A percentile compares a stretch with the other conserved stretches of the same genome.
Evolutionary conservation across 2,888 invertebrate species (phyloP).

Genomic region (Germaria angustata): DNA sequence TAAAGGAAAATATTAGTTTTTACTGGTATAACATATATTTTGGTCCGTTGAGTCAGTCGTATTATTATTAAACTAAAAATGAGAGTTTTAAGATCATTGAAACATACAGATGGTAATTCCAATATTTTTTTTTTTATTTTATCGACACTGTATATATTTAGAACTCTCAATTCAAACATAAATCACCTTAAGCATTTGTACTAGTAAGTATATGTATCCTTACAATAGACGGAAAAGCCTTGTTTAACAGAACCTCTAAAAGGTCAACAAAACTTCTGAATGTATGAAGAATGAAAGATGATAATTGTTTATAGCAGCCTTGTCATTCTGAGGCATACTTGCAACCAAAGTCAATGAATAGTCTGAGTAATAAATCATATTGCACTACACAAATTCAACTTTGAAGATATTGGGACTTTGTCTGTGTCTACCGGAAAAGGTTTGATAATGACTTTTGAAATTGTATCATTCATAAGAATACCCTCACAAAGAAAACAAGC

Average conservation of each 20-base stretch:
- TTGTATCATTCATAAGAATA: conserved; percentile 11
- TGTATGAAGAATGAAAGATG: not conserved
- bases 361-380: conserved; percentile 18
- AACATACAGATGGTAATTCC: too few relatives aligned
- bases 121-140: too few relatives aligned
- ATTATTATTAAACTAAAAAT: too few relatives aligned
- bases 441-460: conserved; percentile 8
- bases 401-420: not conserved
- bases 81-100: too few relatives aligned
- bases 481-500: not conserved
- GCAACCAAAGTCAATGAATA: conserved; percentile 33
- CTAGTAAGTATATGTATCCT: too few relatives aligned
- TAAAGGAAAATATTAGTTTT: too few relatives aligned
- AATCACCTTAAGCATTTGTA: too few relatives aligned
- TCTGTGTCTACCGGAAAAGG: not conserved
- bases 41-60: too few relatives aligned
- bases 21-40: too few relatives aligned
- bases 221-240: not conserved
- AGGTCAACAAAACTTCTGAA: not conserved
- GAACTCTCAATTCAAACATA: too few relatives aligned
- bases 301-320: not conserved
- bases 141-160: too few relatives aligned
- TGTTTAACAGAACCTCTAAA: not conserved
- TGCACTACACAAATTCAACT: not conserved
- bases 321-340: not conserved